Base-by-base conservation (phyloP, 2,888 invertebrate species). In the Abrostola tripartita region DNA sequence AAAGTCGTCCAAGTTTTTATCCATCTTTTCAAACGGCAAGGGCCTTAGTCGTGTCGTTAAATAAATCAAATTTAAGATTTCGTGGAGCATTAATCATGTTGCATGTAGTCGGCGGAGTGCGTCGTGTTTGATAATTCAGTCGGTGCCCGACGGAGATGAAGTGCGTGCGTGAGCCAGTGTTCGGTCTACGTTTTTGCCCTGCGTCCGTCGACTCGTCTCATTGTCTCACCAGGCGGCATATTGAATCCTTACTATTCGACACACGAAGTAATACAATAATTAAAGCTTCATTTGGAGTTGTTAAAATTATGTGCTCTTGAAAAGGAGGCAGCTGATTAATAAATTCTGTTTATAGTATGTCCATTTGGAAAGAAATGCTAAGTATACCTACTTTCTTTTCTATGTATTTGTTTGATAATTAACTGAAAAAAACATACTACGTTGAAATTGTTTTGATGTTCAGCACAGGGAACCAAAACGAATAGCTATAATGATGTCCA, bases 41-140 rank as follows among this genome's bases (percentile, higher is more conserved):
- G 75, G 81, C 85, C 82, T 81, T 82, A 78, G 77, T 81, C 76
- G 83, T 73, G 79, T 84, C 77, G 83, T 83, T 85, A 88, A 87
- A 90, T 92, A 87, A 92, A 91, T 91, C 86, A 88, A 87, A 85
- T 84, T 85, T 82, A 78, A 84, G 83, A 79, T 82, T 85, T 74
- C 70, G 79, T 71, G 74, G 79, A 82, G 81, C 86, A 92, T 92
- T 91, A 89, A 92, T 92, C 90, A 90, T 87, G 88, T 88, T 83
- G 88, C 85, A 85, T 87, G 85, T 83, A 81, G 81, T 78, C 40
- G 42, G 52, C 54, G 59, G 71, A 58, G 70, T 73, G 65, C 62
- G 69, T 75, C 68, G 79, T 81, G 81, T 83, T 85, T 83, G 81
- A 80, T 77, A 74, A 84, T 84, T 81, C 78, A 73, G 77, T 68